Base-by-base conservation (phyloP, 1,140 invertebrate genomes). In the Drosophila dunni region DNA sequence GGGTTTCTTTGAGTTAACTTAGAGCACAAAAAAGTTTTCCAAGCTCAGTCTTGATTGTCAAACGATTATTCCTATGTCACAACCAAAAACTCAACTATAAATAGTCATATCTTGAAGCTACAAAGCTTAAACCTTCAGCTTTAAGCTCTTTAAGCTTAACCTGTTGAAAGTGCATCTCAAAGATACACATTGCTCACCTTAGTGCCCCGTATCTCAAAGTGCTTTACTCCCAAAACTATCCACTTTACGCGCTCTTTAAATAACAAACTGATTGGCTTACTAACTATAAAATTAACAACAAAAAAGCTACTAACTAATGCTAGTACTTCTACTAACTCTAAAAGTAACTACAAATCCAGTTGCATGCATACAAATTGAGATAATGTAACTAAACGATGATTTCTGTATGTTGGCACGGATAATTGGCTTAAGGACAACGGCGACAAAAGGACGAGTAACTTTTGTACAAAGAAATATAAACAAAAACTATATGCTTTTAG, bases 211-310 rank as follows among this genome's bases (percentile, higher is more conserved):
- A 38, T 40, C 33, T 51, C 60, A 50, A 60, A 65, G 13, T 53
- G 57, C 36, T 50, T 64, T 61, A 40, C 38, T 44, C 38, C 44
- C 5, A 57, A 42, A 75, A 64, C 48, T 36, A 9, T 38, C 56
- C 60, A 48, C 40, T 42, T 20, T 20, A 20, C 17, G 17, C 17
- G 20, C 42, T 61, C 13, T 62, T 36, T 50, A 11, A 7, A 9
- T 46, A 42, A 42, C 53, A 57, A 29, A 29, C 24, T 5, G 84
- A 83, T 83, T 84, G 80, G 80, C 80, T 38, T 51, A 13, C 33
- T 34, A 11, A 45, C 24, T 9, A 53, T 10, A 34, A 46, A 7
- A 17, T 33, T 29, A 33, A 34, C 29, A 53, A 53, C 50, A 34
- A n/a, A 33, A 33, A 11, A 7, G 29, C 48, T 33, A 33, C 40